Base-by-base conservation (phyloP, 92 coral and sea anemone species). In the Umimayanthus chanpuru region DNA sequence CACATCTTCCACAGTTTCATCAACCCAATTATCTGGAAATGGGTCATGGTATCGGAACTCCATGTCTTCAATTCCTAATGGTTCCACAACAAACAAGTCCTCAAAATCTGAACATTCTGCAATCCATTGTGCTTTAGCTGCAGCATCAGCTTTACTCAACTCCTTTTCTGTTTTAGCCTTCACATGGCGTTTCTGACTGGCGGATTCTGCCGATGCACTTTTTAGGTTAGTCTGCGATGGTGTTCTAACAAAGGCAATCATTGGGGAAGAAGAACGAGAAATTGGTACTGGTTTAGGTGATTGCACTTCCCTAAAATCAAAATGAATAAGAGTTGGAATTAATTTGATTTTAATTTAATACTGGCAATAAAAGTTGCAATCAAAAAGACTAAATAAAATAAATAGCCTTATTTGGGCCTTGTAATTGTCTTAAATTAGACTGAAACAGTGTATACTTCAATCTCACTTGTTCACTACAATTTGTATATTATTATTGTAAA, bases 1-100 rank as follows among this genome's bases (percentile, higher is more conserved):
- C 21, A 88, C 96, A 68, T 80, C 94, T 79, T 95, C 93, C 8
- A 93, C 93, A 78, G 93, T 90, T 85, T 95, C 98, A 70, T 93
- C 92, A 20, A 95, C 98, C 98, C 98, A 95, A 9, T 89, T 90
- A 21, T 92, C 88, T 20, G 98, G 98, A 80, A 93, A 95, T n/a
- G 98, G 98, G 87, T 95, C 94, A 76, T 95, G 98, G 75, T 91
- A 95, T 77, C 81, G 58, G 70, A 91, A 92, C 16, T 66, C 88
- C 85, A 85, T 58, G 50, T 86, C 93, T 58, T 92, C 94, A 4
- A 78, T 81, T 76, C 86, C 86, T 20, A 38, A 80, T 68, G 89
- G 77, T 28, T 90, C 93, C 9, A 94, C 92, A 1, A 88, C 93
- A 32, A 95, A 95, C 28, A 95, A 92, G 30, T 95, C 87, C 25